Evolutionary conservation across 2,113 vertebrate genomes (phyloP), one percentile per base, ranked within the genome.

Genomic region (Bos javanicus): DNA sequence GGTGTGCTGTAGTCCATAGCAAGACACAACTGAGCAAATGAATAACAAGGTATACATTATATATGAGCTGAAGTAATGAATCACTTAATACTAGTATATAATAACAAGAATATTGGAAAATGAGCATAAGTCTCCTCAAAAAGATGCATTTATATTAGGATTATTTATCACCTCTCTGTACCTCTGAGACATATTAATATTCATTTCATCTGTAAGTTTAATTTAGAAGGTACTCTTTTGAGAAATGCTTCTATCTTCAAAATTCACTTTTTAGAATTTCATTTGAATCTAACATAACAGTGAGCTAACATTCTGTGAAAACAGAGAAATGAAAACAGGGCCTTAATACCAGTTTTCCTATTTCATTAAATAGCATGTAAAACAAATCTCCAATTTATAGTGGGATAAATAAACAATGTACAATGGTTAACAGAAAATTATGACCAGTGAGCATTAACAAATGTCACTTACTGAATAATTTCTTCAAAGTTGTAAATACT

Each of bases 181-280:
- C 30, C 86, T 94, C 71, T 90, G 81, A 90, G n/a, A 83, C 39
- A 81, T 46, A 96, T 54, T 94, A 74, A 71, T 84, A 46, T 74
- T 86, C 46, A 93, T 64, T 93, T 89, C 85, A 91, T 76, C 82
- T 97, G 2, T 56, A 97, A 95, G 17, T 78, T 97, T 97, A 92
- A 97, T 50, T 93, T 97, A 78, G 19, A 96, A 91, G 50, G 86
- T 93, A 95, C 25, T 60, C 87, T 97, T 96, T 84, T 93, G 60
- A 91, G 96, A 94, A 95, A 93, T 95, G 50, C 1, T 91, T 23
- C 50, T 78, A 57, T 92, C 89, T 64, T 33, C 67, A 83, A 95
- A 93, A 60, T 76, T 97, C 71, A 80, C 67, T 86, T 81, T 97
- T 95, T 48, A 91, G 48, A 62, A 93, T 92, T 86, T 83, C 26